Conservation (phyloP, 92 coral and sea anemone species). For the Zoanthus sansibaricus region DNA sequence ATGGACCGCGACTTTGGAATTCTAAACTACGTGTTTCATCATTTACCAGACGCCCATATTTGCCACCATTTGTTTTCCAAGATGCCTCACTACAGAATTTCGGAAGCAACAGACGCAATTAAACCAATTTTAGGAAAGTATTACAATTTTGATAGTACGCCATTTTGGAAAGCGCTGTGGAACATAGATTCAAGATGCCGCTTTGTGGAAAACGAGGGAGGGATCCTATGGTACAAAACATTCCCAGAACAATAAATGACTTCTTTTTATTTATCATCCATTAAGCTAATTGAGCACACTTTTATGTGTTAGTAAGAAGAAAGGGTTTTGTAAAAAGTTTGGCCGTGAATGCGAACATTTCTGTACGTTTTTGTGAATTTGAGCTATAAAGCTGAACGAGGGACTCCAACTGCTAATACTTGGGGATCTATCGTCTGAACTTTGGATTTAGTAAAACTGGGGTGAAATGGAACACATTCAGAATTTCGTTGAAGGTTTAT, state of each 20-base stretch:
- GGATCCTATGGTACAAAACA: slow-evolving; percentile 78
- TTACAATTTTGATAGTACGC: slow-evolving; percentile 80
- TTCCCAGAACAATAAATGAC: slow-evolving; percentile 68
- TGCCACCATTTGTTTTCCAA: slow-evolving; percentile 82
- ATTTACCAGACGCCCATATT: slow-evolving; percentile 81
- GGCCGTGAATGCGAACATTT: too few relatives aligned
- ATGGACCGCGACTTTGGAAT: slow-evolving; percentile 87
- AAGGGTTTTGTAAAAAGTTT: not conserved
- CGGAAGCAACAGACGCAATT: slow-evolving; percentile 80
- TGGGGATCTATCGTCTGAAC: too few relatives aligned
- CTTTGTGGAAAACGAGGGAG: slow-evolving; percentile 84
- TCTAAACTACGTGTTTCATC: slow-evolving; percentile 79
- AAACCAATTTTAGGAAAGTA: slow-evolving; percentile 81
- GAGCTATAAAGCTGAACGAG: too few relatives aligned
- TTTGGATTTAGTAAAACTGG: too few relatives aligned
- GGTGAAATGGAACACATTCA: too few relatives aligned
- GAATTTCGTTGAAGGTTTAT: too few relatives aligned
- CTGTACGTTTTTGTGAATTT: too few relatives aligned
- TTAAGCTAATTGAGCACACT: not conserved
- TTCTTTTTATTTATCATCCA: slow-evolving; percentile 12
- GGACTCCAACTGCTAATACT: too few relatives aligned
- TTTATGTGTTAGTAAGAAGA: too few relatives aligned
- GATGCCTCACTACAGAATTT: slow-evolving; percentile 88
- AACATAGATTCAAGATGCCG: slow-evolving; percentile 81
- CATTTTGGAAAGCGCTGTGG: slow-evolving; percentile 89